phyloP scores from a whole-genome alignment of 2,888 invertebrate genomes.

The Bugulina stolonifera region DNA sequence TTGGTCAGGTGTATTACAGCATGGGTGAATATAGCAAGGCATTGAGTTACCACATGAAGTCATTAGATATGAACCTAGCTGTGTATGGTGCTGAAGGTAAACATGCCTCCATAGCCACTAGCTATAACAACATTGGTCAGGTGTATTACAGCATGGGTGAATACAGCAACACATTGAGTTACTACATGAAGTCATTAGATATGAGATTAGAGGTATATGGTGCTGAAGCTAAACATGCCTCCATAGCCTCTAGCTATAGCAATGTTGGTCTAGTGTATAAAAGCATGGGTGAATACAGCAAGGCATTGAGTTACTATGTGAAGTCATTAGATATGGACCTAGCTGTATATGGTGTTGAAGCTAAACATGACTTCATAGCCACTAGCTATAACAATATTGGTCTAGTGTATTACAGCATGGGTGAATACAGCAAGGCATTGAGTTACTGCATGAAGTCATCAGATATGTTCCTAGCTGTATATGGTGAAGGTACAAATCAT shows the following conservation, averaged over 20 bases:
- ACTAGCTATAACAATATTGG: background rate
- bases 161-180: background rate
- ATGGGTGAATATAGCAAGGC: background rate
- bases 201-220: background rate
- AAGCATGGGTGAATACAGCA: background rate
- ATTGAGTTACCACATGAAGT: background rate
- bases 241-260: background rate
- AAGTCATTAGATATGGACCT: background rate
- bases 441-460: background rate
- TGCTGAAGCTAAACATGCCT: background rate
- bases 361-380: background rate
- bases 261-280: slow-evolving; percentile 2
- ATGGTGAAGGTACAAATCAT: background rate
- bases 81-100: background rate
- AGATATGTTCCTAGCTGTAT: background rate
- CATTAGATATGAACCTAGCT: background rate
- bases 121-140: background rate
- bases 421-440: background rate
- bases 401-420: background rate
- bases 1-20: background rate
- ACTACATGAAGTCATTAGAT: background rate
- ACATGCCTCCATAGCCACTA: background rate
- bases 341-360: background rate
- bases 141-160: background rate
- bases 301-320: background rate